Percentiles rank a stretch among this genome's conserved stretches.
phyloP scores from a whole-genome alignment of 2,113 vertebrate genomes.

The Ailuropoda melanoleuca region DNA sequence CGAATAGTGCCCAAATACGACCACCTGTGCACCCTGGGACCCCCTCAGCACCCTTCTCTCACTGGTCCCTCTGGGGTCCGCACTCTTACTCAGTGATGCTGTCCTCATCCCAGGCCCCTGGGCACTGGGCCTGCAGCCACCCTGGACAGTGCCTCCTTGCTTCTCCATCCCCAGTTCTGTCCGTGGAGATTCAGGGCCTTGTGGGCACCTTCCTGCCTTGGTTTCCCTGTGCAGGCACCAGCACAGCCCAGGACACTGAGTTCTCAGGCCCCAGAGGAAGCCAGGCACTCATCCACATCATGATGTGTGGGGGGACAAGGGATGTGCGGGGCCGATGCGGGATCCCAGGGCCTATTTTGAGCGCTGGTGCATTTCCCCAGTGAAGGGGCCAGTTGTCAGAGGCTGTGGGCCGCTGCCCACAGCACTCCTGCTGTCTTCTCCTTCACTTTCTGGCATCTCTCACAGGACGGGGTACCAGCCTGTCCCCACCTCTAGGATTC shows the following conservation, averaged over 20 bases:
- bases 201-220: neutral
- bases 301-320: neutral
- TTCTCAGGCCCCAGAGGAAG: neutral
- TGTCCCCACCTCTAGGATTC: neutral
- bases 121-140: neutral
- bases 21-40: rapidly evolving
- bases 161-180: neutral
- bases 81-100: neutral
- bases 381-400: neutral
- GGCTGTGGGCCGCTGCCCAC: rapidly evolving
- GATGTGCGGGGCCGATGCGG: neutral
- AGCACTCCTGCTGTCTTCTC: neutral
- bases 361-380: neutral
- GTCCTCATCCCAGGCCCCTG: neutral
- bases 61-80: neutral
- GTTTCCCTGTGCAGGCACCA: neutral
- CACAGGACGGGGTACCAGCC: neutral
- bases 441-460: neutral
- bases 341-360: neutral
- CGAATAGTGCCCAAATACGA: neutral
- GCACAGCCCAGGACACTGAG: neutral
- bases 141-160: neutral
- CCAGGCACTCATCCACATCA: neutral
- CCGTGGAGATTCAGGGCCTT: neutral
- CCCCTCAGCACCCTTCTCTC: neutral